Evolutionary conservation across 2,113 vertebrate species (phyloP).

Genomic region (Esox niger): DNA sequence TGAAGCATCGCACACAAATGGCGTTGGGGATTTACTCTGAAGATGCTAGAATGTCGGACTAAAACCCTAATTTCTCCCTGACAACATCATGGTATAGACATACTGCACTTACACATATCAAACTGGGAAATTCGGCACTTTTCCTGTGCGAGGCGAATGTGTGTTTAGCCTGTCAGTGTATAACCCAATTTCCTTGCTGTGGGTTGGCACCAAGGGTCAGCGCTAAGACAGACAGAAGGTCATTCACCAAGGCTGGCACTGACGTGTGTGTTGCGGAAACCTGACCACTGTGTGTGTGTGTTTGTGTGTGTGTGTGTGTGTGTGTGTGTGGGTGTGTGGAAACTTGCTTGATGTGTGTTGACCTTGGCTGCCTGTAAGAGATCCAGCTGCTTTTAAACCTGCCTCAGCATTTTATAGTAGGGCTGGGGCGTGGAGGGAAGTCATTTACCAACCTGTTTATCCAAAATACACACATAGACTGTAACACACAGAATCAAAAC

Average conservation of each 20-base stretch:
- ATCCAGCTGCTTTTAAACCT: constrained; percentile 30
- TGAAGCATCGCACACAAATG: not conserved
- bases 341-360: constrained; percentile 33
- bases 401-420: constrained; percentile 12
- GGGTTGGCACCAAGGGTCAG: constrained; percentile 15
- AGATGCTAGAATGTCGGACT: not conserved
- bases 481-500: constrained; percentile 7
- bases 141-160: not conserved
- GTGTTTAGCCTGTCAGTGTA: constrained; percentile 15
- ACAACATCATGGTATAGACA: not conserved
- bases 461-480: constrained; percentile 38
- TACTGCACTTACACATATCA: not conserved
- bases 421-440: constrained; percentile 22
- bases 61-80: not conserved
- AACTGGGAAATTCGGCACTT: not conserved
- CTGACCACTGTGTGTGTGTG: not conserved
- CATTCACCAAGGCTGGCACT: constrained; percentile 24
- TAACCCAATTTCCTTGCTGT: constrained; percentile 22
- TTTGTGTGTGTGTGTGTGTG: not conserved
- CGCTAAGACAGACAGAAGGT: constrained; percentile 20
- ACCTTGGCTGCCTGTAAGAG: constrained; percentile 42
- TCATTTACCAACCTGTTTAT: constrained; percentile 47
- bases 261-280: not conserved
- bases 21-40: no score
- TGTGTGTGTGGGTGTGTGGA: not conserved